Base-by-base conservation (phyloP, 2,113 vertebrate genomes). In the Columba janthina region DNA sequence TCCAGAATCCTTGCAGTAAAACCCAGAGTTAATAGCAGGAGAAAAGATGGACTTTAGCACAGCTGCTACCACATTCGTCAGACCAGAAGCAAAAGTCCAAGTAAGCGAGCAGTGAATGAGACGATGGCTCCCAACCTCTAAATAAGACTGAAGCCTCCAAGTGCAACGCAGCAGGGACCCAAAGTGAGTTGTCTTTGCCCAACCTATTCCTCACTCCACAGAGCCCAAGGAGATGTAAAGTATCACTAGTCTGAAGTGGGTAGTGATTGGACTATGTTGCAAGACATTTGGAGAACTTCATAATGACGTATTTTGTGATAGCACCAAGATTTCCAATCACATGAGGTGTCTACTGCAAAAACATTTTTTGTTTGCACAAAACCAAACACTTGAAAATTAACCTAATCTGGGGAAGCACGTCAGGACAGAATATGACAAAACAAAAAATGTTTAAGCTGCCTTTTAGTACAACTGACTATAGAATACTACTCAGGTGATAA, bases 241-340 rank as follows among this genome's bases (percentile, higher is more conserved):
- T 34, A 48, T 6, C 50, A 78, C 17, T 42, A 72, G 4, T 10
- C 20, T 26, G 38, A 89, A 85, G 25, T 0, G 46, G 32, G 32
- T 87, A 42, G 34, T 38, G 65, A 75, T 0, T 12, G 14, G 18
- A 54, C 15, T 71, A 22, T 0, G 0, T 6, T 73, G n/a, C 11
- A 77, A 84, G n/a, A 70, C 26, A 24, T 71, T 5, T 20, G 53
- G 18, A 62, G 20, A 84, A 57, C 54, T 17, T 40, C 38, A 36
- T 28, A 54, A 18, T 15, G 19, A 29, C 19, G 26, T 10, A 28
- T 48, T 72, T 65, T 79, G 31, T 44, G 54, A 64, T 3, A 77
- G 32, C 60, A 67, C 31, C 26, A 61, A 66, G 73, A 51, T 15
- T 87, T 50, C 16, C 28, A 61, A 4, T 24, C 25, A 14, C 9